phyloP scores from a whole-genome alignment of 2,888 invertebrate genomes.

The Erebia epiphron region DNA sequence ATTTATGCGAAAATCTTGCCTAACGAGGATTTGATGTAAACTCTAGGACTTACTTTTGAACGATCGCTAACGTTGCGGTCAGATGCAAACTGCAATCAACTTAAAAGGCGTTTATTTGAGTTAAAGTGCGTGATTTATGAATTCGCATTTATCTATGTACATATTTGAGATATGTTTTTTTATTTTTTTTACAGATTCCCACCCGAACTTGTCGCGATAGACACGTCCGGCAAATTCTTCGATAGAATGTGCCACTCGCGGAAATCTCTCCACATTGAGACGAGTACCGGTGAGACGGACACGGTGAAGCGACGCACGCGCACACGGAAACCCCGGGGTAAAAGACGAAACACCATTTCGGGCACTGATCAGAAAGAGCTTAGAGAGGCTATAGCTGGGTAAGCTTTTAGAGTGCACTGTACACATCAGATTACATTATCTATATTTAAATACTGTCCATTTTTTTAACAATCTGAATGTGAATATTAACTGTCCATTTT shows the following conservation, averaged over 20 bases:
- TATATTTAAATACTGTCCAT: slow-evolving; percentile 33
- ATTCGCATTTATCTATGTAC: too few relatives aligned
- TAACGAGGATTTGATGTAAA: too few relatives aligned
- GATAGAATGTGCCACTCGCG: slow-evolving; percentile 94
- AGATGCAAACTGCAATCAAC: too few relatives aligned
- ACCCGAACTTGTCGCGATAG: slow-evolving; percentile 93
- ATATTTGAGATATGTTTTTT: background rate
- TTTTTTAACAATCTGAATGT: too few relatives aligned
- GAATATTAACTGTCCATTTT: too few relatives aligned
- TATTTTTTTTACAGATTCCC: slow-evolving; percentile 86
- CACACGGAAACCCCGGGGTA: slow-evolving; percentile 89
- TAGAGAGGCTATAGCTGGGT: slow-evolving; percentile 92
- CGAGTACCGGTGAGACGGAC: slow-evolving; percentile 77
- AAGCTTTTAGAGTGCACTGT: slow-evolving; percentile 83
- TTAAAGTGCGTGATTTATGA: too few relatives aligned
- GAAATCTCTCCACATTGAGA: slow-evolving; percentile 88
- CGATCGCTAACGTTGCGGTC: too few relatives aligned
- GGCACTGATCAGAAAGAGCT: slow-evolving; percentile 96
- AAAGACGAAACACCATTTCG: slow-evolving; percentile 94
- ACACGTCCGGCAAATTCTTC: slow-evolving; percentile 94
- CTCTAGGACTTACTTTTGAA: too few relatives aligned
- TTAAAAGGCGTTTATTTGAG: too few relatives aligned
- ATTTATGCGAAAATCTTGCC: too few relatives aligned
- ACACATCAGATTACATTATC: slow-evolving; percentile 70
- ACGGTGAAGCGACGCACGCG: slow-evolving; percentile 88